phyloP scores from a whole-genome alignment of 2,888 invertebrate genomes.

The Zaprionus obscuricornis region DNA sequence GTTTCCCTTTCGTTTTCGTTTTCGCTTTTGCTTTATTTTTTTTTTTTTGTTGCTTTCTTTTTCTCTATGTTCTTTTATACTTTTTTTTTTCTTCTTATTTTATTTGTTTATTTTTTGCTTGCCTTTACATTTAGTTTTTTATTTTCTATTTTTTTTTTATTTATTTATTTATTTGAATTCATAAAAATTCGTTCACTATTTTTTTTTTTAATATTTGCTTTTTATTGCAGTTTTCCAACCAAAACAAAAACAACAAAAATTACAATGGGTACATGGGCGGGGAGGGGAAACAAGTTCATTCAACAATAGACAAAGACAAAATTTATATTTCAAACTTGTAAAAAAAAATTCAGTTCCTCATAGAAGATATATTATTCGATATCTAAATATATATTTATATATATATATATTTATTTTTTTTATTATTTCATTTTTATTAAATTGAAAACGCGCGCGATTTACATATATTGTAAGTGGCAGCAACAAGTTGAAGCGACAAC shows the following conservation, averaged over 20 bases:
- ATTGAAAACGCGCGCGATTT: background rate
- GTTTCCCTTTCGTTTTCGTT: slow-evolving; percentile 7
- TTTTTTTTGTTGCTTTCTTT: slow-evolving; percentile 21
- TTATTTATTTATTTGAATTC: slow-evolving; percentile 30
- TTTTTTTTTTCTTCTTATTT: slow-evolving; percentile 10
- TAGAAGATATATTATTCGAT: background rate
- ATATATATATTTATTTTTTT: too few relatives aligned
- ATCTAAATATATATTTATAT: background rate
- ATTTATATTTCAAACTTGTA: too few relatives aligned
- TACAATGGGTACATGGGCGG: too few relatives aligned
- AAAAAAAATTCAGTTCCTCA: too few relatives aligned
- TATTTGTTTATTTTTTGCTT: slow-evolving; percentile 6
- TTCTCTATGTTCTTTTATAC: slow-evolving; percentile 16
- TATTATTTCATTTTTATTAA: too few relatives aligned
- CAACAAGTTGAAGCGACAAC: slow-evolving; percentile 63
- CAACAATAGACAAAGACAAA: slow-evolving; percentile 11
- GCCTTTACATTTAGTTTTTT: slow-evolving; percentile 40
- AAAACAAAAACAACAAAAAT: slow-evolving; percentile 49
- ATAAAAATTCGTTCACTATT: background rate
- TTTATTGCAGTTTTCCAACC: slow-evolving; percentile 35
- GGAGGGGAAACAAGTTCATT: slow-evolving; percentile 6
- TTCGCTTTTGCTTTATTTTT: slow-evolving; percentile 18
- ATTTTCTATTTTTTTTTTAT: too few relatives aligned
- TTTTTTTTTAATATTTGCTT: slow-evolving; percentile 7
- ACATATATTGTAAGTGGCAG: slow-evolving; percentile 9